Conservation (phyloP, 2,113 vertebrate species). For the Columba livia region DNA sequence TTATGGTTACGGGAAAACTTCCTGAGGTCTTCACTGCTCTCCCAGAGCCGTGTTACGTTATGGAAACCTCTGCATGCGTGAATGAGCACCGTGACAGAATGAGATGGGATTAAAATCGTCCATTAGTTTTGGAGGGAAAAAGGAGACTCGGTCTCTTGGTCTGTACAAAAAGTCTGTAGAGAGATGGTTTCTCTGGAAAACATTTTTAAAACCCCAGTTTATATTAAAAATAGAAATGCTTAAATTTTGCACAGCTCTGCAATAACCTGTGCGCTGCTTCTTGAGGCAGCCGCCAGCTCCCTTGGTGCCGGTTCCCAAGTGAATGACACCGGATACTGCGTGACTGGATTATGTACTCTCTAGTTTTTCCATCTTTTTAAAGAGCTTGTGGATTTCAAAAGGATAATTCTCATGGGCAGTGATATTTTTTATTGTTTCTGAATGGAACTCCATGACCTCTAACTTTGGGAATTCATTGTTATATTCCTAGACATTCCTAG, state of each 20-base stretch:
- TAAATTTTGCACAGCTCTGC: not conserved
- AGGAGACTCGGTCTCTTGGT: not conserved
- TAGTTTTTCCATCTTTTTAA: not conserved
- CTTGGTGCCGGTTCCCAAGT: not conserved
- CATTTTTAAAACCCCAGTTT: not conserved
- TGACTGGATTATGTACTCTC: not conserved
- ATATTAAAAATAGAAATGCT: not conserved
- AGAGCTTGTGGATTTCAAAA: not conserved
- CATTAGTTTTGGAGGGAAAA: not conserved
- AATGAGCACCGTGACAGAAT: not conserved
- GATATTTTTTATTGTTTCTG: not conserved
- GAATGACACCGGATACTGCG: not conserved
- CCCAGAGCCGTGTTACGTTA: not conserved
- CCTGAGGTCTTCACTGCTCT: not conserved
- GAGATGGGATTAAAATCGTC: not conserved
- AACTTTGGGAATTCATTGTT: not conserved
- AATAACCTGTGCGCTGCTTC: not conserved
- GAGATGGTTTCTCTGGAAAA: not conserved
- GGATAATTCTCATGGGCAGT: not conserved
- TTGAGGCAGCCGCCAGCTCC: not conserved
- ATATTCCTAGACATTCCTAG: not conserved
- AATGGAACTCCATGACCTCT: not conserved
- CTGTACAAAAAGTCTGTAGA: not conserved
- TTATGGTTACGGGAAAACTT: not conserved
- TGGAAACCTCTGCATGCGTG: not conserved